Percentiles rank a stretch among this genome's conserved stretches.
These are phyloP conservation scores for Geopemphigus sp. DNA, from an alignment of 1,140 invertebrate species.

Conservation along the genomic window DNA sequence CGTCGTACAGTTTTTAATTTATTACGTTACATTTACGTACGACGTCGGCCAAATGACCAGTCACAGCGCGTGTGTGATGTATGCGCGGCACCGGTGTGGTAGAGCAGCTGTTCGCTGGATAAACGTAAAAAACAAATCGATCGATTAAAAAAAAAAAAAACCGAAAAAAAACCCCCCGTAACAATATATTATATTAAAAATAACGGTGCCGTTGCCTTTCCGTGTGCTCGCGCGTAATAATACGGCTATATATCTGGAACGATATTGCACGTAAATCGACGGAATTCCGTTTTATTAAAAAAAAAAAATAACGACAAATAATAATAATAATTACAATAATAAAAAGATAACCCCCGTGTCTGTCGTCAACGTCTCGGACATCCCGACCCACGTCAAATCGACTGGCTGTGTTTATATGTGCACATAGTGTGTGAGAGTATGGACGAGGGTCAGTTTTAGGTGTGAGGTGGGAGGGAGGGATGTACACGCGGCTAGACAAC, in stretches of 20 bases:
- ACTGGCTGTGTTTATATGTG: not conserved
- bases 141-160: not conserved
- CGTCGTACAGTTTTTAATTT: not conserved
- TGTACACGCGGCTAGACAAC: slow-evolving; percentile 26
- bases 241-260: not conserved
- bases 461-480: not conserved
- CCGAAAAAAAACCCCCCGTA: no score
- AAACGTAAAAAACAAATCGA: slow-evolving; percentile 4
- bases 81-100: not conserved
- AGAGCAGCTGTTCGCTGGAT: not conserved
- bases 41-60: not conserved
- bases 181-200: not conserved
- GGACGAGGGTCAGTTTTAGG: slow-evolving; percentile 31
- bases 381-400: not conserved
- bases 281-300: not conserved
- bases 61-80: not conserved
- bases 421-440: no score
- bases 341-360: not conserved
- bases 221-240: not conserved
- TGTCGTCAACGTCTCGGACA: not conserved
- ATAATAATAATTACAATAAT: not conserved
- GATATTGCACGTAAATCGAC: not conserved
- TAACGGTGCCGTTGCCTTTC: not conserved
- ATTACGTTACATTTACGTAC: not conserved
- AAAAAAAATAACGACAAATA: not conserved